Evolutionary conservation across 2,888 invertebrate genomes (phyloP), one percentile per base, ranked within the genome.

Genomic region (Alloplasta piceator): DNA sequence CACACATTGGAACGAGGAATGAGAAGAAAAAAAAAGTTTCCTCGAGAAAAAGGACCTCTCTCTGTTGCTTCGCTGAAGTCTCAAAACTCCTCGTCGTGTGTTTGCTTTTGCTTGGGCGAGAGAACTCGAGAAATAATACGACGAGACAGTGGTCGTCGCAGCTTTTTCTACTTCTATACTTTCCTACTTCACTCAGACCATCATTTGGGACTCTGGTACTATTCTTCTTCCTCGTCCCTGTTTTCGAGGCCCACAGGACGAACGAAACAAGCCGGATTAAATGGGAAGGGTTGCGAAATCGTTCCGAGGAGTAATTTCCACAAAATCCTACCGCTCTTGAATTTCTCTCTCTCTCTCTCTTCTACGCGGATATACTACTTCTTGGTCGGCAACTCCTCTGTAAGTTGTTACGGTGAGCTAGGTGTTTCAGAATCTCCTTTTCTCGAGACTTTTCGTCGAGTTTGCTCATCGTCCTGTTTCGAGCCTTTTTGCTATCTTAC

Each of bases 261-360:
- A 56, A 55, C 56, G 67, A 74, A 73, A 77, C 77, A 81, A 70
- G 63, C 73, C 68, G 64, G 68, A 73, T 68, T 63, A 60, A 72
- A 61, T 71, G 48, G 70, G 64, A 58, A 60, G 7, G 70, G 73
- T 61, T 58, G 67, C 14, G 70, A 73, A 74, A 70, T 70, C 56
- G 50, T 77, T 12, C 12, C 73, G 48, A 41, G 63, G 80, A 77
- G 80, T 80, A 80, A 81, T 77, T 81, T 81, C 50, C 77, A 60
- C 73, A 81, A 81, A 81, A 81, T 70, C 68, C 77, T 73, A 72
- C 61, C 58, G 43, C 72, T 67, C 66, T 39, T 38, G 9, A 56
- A 66, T 64, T 55, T 67, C 58, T 48, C 66, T 41, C 56, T 48
- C 58, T 74, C 5, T 6, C 14, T 10, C 36, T 36, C 5, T 36